phyloP scores from a whole-genome alignment of 2,113 vertebrate species.

The Myodes glareolus region DNA sequence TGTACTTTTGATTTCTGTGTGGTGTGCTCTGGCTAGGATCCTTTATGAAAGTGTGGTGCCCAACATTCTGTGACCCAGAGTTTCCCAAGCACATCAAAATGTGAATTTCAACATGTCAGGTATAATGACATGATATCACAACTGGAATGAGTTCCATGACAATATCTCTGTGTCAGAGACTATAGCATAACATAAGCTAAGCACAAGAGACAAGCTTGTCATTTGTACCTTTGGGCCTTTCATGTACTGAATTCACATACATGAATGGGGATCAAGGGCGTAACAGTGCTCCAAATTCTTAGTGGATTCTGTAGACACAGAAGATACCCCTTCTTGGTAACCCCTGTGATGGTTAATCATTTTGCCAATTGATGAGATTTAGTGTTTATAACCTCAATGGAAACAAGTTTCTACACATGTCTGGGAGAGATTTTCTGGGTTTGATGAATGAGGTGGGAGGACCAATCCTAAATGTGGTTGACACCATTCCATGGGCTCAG shows the following conservation, averaged over 20 bases:
- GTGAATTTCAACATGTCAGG: neutral
- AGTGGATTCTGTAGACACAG: neutral
- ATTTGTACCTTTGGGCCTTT: neutral
- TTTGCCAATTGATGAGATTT: neutral
- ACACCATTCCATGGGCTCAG: neutral
- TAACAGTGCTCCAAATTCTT: neutral
- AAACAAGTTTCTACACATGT: neutral
- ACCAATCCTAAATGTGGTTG: neutral
- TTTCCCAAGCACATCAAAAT: neutral
- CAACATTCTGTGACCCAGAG: rapidly evolving
- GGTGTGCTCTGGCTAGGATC: neutral
- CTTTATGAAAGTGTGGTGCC: neutral
- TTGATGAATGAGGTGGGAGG: too few species aligned
- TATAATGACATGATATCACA: neutral
- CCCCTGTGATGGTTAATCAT: too few species aligned
- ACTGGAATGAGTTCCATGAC: neutral
- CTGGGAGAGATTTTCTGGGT: neutral
- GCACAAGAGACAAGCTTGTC: neutral
- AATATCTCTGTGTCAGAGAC: neutral
- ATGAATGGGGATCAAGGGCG: neutral
- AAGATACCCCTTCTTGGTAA: neutral
- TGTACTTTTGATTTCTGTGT: neutral
- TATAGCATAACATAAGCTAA: neutral
- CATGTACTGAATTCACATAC: neutral
- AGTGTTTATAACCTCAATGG: too few species aligned